Base-by-base conservation (phyloP, 2,888 invertebrate genomes). In the Drosophila mercatorum region DNA sequence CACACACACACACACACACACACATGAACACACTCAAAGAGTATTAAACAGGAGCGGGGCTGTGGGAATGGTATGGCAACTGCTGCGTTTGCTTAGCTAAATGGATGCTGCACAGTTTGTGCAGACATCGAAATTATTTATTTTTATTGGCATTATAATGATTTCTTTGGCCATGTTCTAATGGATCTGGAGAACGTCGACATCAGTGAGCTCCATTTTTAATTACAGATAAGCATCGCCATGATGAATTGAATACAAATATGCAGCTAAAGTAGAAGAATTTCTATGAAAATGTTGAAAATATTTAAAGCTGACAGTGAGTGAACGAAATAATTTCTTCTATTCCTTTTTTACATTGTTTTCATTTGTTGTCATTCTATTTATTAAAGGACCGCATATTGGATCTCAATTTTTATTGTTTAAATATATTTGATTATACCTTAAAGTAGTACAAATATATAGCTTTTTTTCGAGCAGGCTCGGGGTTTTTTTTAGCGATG, bases 71-170 rank as follows among this genome's bases (percentile, higher is more conserved):
- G 22, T 41, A 34, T 46, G 22, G 63, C 61, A 68, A 73, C 70
- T 79, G 80, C 69, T 72, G 66, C 64, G 71, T 68, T 75, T 88
- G 83, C 67, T 85, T 69, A 83, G 83, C 81, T 60, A 82, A 79
- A 82, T 79, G 85, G 84, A 57, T 10, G 36, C 28, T 38, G 38
- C 75, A 72, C 49, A 72, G 66, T 66, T 74, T 74, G 62, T 60
- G 74, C 68, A 59, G 68, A 64, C 73, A 64, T 75, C 60, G 58
- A 73, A 84, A 89, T 81, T 76, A 87, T 89, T 84, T 84, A 84
- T 84, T 81, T 84, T 89, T 74, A 84, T 84, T 88, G 81, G 68
- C 78, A 72, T 80, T 77, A 80, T 88, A 75, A 83, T 80, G 81
- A 75, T 83, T 69, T 56, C 56, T 28, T 68, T 80, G 64, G 55